Base-by-base conservation (phyloP, 2,888 invertebrate genomes). In the Mesorhabditis sp. region DNA sequence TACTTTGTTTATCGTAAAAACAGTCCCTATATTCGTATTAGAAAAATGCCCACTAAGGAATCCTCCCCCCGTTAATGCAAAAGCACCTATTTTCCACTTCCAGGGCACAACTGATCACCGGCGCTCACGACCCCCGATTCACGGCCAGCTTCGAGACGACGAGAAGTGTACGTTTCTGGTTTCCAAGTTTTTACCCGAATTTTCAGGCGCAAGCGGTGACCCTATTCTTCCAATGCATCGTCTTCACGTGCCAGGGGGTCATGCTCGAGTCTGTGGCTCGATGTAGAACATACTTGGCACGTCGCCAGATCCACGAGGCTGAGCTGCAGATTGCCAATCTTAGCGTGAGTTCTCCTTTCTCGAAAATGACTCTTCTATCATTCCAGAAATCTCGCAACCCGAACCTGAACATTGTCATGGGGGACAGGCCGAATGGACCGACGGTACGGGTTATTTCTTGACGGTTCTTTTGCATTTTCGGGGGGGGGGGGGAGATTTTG, bases 251-350 rank as follows among this genome's bases (percentile, higher is more conserved):
- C 50, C 77, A 77, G 66, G 58, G 62, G 7, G 15, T 41, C 5
- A 63, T 63, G n/a, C 63, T 63, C 41, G n/a, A 63, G 15, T 15
- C 41, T 10, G 63, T 69, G n/a, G 67, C 15, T n/a, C 68, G 72
- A 43, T 72, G 72, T 43, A 73, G 82, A 1, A 73, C 73, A 45
- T 82, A 75, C 65, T 75, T 79, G 45, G 77, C 81, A 43, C 68
- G 68, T 45, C 81, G 80, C 70, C 58, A 67, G 7, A 72, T 78
- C 41, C 81, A 82, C 71, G 64, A 68, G n/a, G 70, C 74, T 68
- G 80, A 80, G 65, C 74, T 80, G 65, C 69, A 68, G 7, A 72
- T 81, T 13, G 81, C 78, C 5, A 77, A 80, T 70, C 72, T 71
- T 43, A 70, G 75, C 45, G 78, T 78, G 15, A 72, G 72, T 65